Percentiles rank a stretch among this genome's conserved stretches.
These are phyloP conservation scores for Otus sunia DNA, from an alignment of 2,113 vertebrate species.

Conservation along the genomic window DNA sequence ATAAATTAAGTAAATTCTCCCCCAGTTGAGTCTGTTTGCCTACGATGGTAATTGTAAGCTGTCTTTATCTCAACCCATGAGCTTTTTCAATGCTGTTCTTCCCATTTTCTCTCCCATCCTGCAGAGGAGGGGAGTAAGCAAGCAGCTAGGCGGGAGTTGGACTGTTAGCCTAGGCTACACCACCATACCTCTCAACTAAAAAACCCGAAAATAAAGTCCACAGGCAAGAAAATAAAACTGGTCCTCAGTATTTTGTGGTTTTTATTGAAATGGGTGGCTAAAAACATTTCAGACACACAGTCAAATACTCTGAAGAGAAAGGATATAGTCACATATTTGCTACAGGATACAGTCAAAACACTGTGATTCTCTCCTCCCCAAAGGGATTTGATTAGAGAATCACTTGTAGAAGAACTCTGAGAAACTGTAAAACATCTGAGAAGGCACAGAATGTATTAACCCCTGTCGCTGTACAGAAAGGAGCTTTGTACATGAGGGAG, in stretches of 20 bases:
- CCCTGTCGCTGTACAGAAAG: slow-evolving; percentile 7
- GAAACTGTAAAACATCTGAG: slow-evolving; percentile 47
- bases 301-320: not conserved
- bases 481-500: slow-evolving; percentile 30
- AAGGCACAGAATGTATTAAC: slow-evolving; percentile 56
- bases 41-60: not conserved
- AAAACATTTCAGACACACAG: not conserved
- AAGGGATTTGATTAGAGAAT: slow-evolving; percentile 16
- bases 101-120: not conserved
- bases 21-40: not conserved
- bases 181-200: not conserved
- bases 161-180: not conserved
- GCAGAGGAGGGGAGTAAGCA: not conserved
- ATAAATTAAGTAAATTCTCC: not conserved
- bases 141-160: not conserved
- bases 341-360: not conserved
- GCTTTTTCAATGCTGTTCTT: not conserved
- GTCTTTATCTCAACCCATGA: not conserved
- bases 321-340: not conserved
- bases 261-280: not conserved
- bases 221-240: not conserved
- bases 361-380: not conserved
- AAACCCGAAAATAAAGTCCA: not conserved
- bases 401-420: not conserved
- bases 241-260: not conserved